A percentile compares a stretch with the other conserved stretches of the same genome.
Evolutionary conservation across 2,888 invertebrate genomes (phyloP).

Genomic region (Halocaridina rubra): DNA sequence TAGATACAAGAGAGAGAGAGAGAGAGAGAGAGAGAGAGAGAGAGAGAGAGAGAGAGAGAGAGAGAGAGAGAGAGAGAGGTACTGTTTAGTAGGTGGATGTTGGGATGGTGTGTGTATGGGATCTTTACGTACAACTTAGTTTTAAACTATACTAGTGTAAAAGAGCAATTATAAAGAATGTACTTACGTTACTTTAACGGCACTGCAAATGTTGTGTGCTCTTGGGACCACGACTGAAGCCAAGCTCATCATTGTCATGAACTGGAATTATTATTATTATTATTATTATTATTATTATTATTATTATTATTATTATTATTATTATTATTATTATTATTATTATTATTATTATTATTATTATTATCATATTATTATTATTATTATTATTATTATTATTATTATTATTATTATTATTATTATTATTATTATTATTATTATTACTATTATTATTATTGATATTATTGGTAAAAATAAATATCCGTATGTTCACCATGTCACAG

Average conservation of each 20-base stretch:
- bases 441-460: neutral
- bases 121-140: too few relatives aligned
- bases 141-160: too few relatives aligned
- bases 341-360: too few relatives aligned
- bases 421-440: neutral
- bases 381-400: too few relatives aligned
- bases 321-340: too few relatives aligned
- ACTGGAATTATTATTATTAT: neutral
- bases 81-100: neutral
- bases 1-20: neutral
- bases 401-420: neutral
- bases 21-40: slow-evolving; percentile 1
- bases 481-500: neutral
- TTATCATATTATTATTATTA: too few relatives aligned
- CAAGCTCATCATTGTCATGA: slow-evolving; percentile 40
- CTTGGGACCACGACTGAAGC: slow-evolving; percentile 42
- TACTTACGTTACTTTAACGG: slow-evolving; percentile 50
- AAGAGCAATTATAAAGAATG: neutral
- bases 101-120: too few relatives aligned
- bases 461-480: neutral
- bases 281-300: neutral
- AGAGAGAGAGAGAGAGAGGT: neutral
- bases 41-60: neutral
- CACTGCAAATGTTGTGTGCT: slow-evolving; percentile 29
- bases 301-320: too few relatives aligned